phyloP scores from a whole-genome alignment of 2,888 invertebrate species.

The Andrena flavipes region DNA sequence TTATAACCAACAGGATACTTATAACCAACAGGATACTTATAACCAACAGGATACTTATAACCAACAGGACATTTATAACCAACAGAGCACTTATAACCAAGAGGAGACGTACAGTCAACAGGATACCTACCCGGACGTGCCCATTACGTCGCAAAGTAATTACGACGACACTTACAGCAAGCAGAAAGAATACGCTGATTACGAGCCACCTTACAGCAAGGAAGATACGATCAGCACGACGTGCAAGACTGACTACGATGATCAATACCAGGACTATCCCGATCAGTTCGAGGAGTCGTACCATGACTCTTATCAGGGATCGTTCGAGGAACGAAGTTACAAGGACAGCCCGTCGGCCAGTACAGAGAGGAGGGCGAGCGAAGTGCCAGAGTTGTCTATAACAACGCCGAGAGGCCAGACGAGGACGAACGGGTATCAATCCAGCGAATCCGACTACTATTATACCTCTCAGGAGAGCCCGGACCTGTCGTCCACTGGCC shows the following conservation, averaged over 20 bases:
- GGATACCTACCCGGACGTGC: constrained; percentile 48
- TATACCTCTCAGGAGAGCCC: constrained; percentile 77
- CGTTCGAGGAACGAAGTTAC: constrained; percentile 76
- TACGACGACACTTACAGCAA: constrained; percentile 75
- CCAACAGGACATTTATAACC: constrained; percentile 24
- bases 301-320: constrained; percentile 76
- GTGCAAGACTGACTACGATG: constrained; percentile 74
- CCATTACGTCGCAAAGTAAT: constrained; percentile 70
- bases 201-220: constrained; percentile 78
- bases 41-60: constrained; percentile 29
- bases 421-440: constrained; percentile 79
- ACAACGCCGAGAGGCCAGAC: constrained; percentile 81
- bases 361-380: constrained; percentile 75
- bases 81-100: constrained; percentile 34
- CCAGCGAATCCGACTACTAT: constrained; percentile 78
- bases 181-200: constrained; percentile 74
- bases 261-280: constrained; percentile 73
- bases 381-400: constrained; percentile 80
- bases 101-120: constrained; percentile 42
- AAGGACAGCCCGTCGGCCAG: constrained; percentile 68
- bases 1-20: constrained; percentile 22
- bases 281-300: constrained; percentile 76
- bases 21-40: constrained; percentile 24
- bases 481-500: constrained; percentile 73
- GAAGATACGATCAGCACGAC: constrained; percentile 67